A percentile compares a stretch with the other conserved stretches of the same genome.
Conservation (phyloP, 1,140 invertebrate genomes). For the Platyscapa corneri region DNA sequence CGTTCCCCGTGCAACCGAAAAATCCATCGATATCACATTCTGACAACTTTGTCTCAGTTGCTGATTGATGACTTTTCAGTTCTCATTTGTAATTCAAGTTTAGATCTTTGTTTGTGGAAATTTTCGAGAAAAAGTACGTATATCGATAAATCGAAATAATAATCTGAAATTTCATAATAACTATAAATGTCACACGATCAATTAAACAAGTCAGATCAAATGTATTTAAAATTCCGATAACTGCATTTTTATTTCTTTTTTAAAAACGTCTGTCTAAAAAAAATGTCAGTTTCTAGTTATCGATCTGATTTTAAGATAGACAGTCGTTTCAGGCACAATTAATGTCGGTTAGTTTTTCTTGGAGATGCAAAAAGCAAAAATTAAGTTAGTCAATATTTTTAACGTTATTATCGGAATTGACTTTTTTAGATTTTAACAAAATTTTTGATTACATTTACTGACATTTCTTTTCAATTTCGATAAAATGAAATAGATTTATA, state of each 20-base stretch:
- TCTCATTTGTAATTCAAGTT: neutral
- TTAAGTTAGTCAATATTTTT: no score
- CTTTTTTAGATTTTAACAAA: no score
- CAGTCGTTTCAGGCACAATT: no score
- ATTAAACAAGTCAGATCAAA: neutral
- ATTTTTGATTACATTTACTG: no score
- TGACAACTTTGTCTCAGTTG: neutral
- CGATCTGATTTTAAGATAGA: no score
- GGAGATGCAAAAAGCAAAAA: no score
- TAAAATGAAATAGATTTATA: no score
- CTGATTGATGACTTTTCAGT: neutral
- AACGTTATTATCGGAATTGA: no score
- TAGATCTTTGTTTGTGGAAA: neutral
- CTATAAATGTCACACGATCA: neutral
- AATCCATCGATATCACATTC: neutral
- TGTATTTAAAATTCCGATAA: neutral
- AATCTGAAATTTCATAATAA: neutral
- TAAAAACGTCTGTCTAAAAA: no score
- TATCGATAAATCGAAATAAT: neutral
- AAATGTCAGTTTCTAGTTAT: no score
- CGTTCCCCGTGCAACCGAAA: neutral
- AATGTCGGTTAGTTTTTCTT: no score
- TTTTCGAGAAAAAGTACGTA: neutral
- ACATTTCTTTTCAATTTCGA: no score
- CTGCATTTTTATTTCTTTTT: neutral